Evolutionary conservation across 2,113 vertebrate species (phyloP).

Genomic region (Vombatus ursinus): DNA sequence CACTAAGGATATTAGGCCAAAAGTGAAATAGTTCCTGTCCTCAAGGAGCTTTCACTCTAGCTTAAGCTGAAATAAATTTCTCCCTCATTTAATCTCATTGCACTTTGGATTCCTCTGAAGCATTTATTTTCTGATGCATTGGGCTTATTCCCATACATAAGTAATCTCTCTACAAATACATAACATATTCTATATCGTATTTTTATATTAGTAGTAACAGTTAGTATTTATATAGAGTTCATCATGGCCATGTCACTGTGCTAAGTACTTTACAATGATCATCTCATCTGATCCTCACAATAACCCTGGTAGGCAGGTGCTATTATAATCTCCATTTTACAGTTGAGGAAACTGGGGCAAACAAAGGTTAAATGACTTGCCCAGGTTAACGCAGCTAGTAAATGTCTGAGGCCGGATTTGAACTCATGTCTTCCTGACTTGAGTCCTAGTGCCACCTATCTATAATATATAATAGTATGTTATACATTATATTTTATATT

Average conservation of each 20-base stretch:
- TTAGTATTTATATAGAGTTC: background rate
- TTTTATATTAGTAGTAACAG: background rate
- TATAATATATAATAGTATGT: background rate
- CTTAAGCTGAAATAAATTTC: background rate
- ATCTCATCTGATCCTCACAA: background rate
- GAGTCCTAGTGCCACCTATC: background rate
- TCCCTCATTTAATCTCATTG: background rate
- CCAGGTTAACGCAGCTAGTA: background rate
- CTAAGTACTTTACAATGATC: background rate
- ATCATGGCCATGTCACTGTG: background rate
- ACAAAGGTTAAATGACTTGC: background rate
- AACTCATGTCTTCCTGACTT: background rate
- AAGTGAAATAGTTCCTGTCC: background rate
- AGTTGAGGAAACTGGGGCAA: background rate
- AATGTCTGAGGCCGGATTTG: background rate
- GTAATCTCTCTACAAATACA: background rate
- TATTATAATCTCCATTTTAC: background rate
- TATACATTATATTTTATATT: background rate
- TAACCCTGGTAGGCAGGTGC: background rate
- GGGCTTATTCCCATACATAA: background rate
- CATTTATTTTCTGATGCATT: background rate
- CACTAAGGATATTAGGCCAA: background rate
- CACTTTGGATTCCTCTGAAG: background rate
- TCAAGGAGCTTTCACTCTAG: background rate
- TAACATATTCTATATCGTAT: background rate